Base-by-base conservation (phyloP, 2,797 vertebrate species). In the Melanotaenia pygmaea region DNA sequence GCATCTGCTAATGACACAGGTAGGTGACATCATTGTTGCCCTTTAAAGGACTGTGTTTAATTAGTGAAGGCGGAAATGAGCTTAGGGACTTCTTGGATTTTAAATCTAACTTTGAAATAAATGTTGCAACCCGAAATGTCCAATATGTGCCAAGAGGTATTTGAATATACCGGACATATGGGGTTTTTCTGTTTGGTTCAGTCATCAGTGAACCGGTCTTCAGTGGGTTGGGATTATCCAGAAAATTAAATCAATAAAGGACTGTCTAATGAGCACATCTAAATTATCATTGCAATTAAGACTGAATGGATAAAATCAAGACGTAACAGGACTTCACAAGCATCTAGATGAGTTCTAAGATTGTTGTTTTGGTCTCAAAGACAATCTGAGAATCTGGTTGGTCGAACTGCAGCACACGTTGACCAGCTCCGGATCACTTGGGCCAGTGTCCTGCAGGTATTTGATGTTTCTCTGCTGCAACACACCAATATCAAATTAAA, bases 1-100 rank as follows among this genome's bases (percentile, higher is more conserved):
- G n/a, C 96, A 95, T 81, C 96, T 99, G 82, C 93, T 99, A 2
- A 93, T 95, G 80, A 96, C 96, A 51, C 97, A 99, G 93, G 98
- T 99, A 70, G 28, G 90, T 58, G 30, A 34, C 3, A 0, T 26
- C 56, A 13, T 59, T 37, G 53, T 10, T 38, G 28, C n/a, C 22
- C 20, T 66, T 51, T 56, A 45, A 71, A 63, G 8, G 3, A 2
- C 2, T 24, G 26, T 20, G 32, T 24, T 63, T 50, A n/a, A 8
- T 14, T 24, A 37, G 63, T 58, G 59, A 32, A 54, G 0, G 13
- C 63, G 47, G 28, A 14, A 0, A 1, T 12, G 9, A 13, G 50
- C 24, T n/a, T 18, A 30, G 35, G 14, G 26, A 6, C 13, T 11
- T 11, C 24, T 72, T 50, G 2, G 30, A 61, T 58, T 18, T 43